Percentiles rank a stretch among this genome's conserved stretches.
These are phyloP conservation scores for Corythoichthys haematopterus DNA, from an alignment of 2,113 vertebrate species.

Conservation along the genomic window DNA sequence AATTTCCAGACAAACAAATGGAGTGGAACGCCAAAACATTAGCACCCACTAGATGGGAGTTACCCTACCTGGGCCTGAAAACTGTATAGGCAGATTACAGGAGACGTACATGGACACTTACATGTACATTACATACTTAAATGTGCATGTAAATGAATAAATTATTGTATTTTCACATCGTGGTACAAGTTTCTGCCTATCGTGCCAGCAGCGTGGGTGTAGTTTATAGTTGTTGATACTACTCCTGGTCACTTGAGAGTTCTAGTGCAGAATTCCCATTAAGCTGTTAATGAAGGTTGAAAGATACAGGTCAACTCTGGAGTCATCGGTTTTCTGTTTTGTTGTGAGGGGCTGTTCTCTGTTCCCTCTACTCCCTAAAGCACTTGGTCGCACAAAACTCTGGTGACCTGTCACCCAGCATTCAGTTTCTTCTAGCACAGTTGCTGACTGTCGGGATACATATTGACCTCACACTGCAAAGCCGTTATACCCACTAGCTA, in stretches of 20 bases:
- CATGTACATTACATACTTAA: neutral
- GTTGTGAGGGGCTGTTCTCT: slow-evolving; percentile 5
- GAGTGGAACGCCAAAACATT: too few species aligned
- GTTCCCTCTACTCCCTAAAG: slow-evolving; percentile 6
- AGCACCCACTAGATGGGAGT: too few species aligned
- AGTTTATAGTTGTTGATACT: neutral
- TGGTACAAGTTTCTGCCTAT: neutral
- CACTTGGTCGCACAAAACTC: slow-evolving; percentile 42
- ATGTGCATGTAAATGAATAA: neutral
- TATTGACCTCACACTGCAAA: slow-evolving; percentile 44
- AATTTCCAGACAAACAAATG: too few species aligned
- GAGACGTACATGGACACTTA: too few species aligned
- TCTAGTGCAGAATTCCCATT: neutral
- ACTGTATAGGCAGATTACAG: too few species aligned
- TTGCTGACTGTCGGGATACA: slow-evolving; percentile 55
- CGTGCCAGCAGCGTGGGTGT: neutral
- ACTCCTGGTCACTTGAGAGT: neutral
- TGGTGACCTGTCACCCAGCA: slow-evolving; percentile 49
- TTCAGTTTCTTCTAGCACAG: slow-evolving; percentile 60
- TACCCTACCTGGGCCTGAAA: too few species aligned
- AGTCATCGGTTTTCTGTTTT: slow-evolving; percentile 15
- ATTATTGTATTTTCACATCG: neutral
- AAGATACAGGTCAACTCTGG: slow-evolving; percentile 23
- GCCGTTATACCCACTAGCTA: slow-evolving; percentile 25
- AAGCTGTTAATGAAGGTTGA: slow-evolving; percentile 5